Evolutionary conservation across 1,140 invertebrate species (phyloP).

Genomic region (Orchestia grillus): DNA sequence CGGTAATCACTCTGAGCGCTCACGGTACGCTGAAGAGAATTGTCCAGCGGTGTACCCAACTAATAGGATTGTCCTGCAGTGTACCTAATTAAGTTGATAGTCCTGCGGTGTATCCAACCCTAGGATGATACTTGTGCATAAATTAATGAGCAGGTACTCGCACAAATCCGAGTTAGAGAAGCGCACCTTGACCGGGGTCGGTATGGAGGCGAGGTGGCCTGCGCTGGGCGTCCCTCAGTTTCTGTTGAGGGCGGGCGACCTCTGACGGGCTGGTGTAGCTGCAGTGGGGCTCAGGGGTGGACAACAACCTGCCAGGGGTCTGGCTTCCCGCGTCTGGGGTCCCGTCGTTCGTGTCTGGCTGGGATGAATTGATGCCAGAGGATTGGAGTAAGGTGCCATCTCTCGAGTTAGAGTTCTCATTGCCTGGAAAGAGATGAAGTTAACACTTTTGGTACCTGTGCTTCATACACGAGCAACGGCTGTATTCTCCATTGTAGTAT

Average conservation of each 20-base stretch:
- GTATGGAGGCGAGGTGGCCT: neutral
- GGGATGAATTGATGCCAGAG: neutral
- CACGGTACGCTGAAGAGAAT: too few species aligned
- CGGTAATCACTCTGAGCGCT: too few species aligned
- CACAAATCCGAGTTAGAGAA: too few species aligned
- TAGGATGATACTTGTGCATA: too few species aligned
- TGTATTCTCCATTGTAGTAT: too few species aligned
- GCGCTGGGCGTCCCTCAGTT: neutral
- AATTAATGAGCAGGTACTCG: too few species aligned
- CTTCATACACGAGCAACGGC: too few species aligned
- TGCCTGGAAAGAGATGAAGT: neutral
- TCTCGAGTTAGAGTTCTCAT: neutral
- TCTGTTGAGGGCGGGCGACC: neutral
- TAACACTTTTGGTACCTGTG: too few species aligned
- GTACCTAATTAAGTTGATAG: too few species aligned
- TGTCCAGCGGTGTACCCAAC: too few species aligned
- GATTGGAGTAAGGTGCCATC: neutral
- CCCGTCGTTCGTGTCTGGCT: neutral
- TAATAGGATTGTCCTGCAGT: too few species aligned
- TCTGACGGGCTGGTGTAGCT: neutral
- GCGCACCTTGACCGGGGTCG: neutral
- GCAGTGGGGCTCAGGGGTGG: slow-evolving; percentile 11
- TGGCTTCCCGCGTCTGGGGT: neutral
- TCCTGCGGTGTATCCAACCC: too few species aligned
- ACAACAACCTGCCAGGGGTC: neutral